These are phyloP conservation scores for Nipponia nippon DNA, from an alignment of 2,113 vertebrate genomes.

Conservation along the genomic window DNA sequence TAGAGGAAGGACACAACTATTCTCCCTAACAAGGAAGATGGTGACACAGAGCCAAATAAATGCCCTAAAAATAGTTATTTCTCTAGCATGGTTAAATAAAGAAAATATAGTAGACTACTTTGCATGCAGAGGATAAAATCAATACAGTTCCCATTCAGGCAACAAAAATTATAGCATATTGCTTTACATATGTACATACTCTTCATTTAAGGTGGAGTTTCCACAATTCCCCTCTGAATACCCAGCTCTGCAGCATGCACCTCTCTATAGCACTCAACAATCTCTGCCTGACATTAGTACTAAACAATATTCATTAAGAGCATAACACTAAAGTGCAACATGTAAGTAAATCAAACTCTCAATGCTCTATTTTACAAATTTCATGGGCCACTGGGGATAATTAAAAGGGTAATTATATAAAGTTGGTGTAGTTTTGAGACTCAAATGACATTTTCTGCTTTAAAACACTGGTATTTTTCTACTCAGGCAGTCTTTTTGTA, in stretches of 20 bases:
- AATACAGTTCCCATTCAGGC: not conserved
- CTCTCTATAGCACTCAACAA: constrained; percentile 58
- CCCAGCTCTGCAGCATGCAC: not conserved
- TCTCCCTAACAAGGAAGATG: not conserved
- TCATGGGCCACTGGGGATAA: constrained; percentile 86
- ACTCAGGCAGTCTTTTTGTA: constrained; percentile 50
- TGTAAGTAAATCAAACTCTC: constrained; percentile 82
- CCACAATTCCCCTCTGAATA: constrained; percentile 1
- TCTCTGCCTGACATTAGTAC: constrained; percentile 67
- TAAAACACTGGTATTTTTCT: constrained; percentile 74
- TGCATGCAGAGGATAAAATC: not conserved
- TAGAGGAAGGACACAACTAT: not conserved
- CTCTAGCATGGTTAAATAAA: not conserved
- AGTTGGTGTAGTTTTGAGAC: constrained; percentile 82
- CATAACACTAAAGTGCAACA: constrained; percentile 78
- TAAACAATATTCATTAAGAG: constrained; percentile 82
- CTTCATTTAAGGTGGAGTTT: constrained; percentile 5
- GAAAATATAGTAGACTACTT: not conserved
- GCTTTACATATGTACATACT: not conserved
- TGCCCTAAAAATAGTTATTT: not conserved
- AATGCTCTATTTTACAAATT: constrained; percentile 84
- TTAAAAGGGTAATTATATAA: constrained; percentile 87
- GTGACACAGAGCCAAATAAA: constrained; percentile 30
- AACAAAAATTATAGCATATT: not conserved
- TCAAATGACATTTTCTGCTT: constrained; percentile 87